phyloP scores from a whole-genome alignment of 2,797 vertebrate genomes.

The Rhyacichthys aspro region DNA sequence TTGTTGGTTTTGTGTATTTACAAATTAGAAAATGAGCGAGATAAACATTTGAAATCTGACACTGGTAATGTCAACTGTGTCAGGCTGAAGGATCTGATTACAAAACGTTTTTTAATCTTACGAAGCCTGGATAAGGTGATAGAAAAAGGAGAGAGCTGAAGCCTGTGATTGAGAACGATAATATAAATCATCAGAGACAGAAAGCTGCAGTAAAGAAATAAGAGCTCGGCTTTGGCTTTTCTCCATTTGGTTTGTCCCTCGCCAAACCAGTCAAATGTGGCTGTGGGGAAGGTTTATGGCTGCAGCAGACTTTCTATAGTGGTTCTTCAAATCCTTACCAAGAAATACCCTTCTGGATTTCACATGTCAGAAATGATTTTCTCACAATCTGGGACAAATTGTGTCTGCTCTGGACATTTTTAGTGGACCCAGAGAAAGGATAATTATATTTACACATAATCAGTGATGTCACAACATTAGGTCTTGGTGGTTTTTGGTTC shows the following conservation, averaged over 20 bases:
- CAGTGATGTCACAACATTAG: conserved; percentile 21
- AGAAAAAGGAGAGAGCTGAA: conserved; percentile 19
- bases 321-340: conserved; percentile 37
- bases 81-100: conserved; percentile 49
- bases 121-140: conserved; percentile 33
- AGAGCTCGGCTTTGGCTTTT: conserved; percentile 18
- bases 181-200: conserved; percentile 8
- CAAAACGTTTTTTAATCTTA: conserved; percentile 57
- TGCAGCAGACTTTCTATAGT: conserved; percentile 54
- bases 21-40: conserved; percentile 26
- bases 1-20: conserved; percentile 42
- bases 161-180: conserved; percentile 31
- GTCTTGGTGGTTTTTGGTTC: background rate
- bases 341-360: conserved; percentile 38
- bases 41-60: conserved; percentile 50
- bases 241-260: conserved; percentile 30
- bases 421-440: conserved; percentile 19
- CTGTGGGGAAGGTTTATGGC: conserved; percentile 30
- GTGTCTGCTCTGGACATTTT: conserved; percentile 7
- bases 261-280: conserved; percentile 47
- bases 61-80: conserved; percentile 50
- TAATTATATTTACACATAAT: conserved; percentile 6
- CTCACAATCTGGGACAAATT: conserved; percentile 10
- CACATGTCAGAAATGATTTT: conserved; percentile 50
- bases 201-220: conserved; percentile 6